A percentile compares a stretch with the other conserved stretches of the same genome.
Conservation (phyloP, 2,113 vertebrate genomes). For the Heliornis fulica region DNA sequence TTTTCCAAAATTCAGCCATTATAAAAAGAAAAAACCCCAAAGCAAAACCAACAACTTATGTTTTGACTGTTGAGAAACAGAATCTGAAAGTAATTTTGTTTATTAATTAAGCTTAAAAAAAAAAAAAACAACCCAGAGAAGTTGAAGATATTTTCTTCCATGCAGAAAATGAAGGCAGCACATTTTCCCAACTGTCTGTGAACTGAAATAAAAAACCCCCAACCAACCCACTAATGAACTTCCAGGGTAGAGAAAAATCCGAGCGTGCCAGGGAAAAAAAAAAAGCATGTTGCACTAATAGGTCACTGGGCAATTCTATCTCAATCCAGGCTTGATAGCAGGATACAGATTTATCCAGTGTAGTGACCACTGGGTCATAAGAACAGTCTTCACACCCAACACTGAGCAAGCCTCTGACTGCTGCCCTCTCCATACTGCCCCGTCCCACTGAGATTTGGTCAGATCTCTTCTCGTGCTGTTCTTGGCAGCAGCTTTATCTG, state of each 20-base stretch:
- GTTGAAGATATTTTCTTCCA: neutral
- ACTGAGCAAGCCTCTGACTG: neutral
- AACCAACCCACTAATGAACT: neutral
- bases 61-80: constrained; percentile 1
- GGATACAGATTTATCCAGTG: neutral
- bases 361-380: neutral
- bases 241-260: neutral
- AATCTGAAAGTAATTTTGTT: constrained; percentile 37
- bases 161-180: neutral
- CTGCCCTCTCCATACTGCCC: neutral
- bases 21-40: constrained; percentile 17
- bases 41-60: neutral
- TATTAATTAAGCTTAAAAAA: constrained; percentile 25
- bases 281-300: neutral
- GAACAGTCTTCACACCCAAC: neutral
- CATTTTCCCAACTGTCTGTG: neutral
- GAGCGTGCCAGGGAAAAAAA: neutral
- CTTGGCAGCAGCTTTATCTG: neutral
- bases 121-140: neutral
- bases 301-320: constrained; percentile 15
- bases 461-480: neutral
- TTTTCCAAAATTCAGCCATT: neutral
- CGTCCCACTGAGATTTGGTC: neutral
- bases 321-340: neutral
- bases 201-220: neutral